Evolutionary conservation across 1,140 invertebrate species (phyloP), one percentile per base, ranked within the genome.

Genomic region (Trichogramma pretiosum): DNA sequence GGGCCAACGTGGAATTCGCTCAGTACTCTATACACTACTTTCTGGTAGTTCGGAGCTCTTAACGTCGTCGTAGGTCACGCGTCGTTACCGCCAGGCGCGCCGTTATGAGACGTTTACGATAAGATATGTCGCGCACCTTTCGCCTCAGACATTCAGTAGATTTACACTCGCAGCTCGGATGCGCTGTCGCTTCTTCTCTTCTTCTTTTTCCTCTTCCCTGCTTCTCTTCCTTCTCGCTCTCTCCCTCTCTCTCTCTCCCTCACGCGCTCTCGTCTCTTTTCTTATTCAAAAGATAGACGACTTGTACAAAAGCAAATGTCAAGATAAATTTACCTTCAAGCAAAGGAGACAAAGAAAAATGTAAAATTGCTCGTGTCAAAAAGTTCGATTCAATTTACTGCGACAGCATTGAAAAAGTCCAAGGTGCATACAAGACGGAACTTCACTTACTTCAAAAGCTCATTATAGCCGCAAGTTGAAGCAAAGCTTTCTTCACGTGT

Each of bases 71-170:
- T 65, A 57, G 64, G 62, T 64, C 63, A 63, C 56, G 57, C 58
- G 55, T 66, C 62, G 61, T 66, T 66, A 66, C 56, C 58, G 57
- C 57, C 56, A 58, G 54, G 53, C 24, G 56, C 55, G 54, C 54
- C 55, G 57, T 64, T 66, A 64, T 65, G 63, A 65, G 63, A 65
- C 63, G 56, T 67, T 67, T 67, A 67, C 64, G 63, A 67, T 65
- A 67, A 67, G 64, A 63, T 64, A 67, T 55, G 59, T 61, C 61
- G 57, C n/a, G n/a, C 61, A 65, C 63, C 64, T 65, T 62, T 62
- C 55, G 53, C 54, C 53, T 53, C 47, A 55, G 50, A 60, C 56
- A 59, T 51, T 40, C 55, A 45, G 37, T 55, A 58, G 57, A 64
- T 65, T 64, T 63, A 62, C 59, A 54, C 34, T 32, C 37, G 26